Conservation (phyloP, 2,888 invertebrate genomes). For the Harpalus rufipes region DNA sequence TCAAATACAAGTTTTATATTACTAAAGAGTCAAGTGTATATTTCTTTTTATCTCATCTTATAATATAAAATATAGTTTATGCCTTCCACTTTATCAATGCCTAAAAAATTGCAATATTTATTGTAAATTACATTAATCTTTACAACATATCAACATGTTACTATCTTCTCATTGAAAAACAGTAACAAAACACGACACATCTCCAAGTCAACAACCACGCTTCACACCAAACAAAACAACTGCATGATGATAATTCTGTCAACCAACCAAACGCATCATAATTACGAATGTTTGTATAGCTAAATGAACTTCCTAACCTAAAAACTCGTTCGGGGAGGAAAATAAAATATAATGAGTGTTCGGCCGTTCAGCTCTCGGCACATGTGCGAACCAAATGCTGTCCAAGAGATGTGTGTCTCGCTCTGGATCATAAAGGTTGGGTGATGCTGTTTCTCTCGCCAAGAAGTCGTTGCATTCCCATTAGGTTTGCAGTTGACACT, state of each 20-base stretch:
- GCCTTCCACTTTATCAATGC: background rate
- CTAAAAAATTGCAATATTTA: background rate
- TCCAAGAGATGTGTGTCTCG: slow-evolving; percentile 21
- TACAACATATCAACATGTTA: background rate
- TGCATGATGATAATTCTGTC: slow-evolving; percentile 61
- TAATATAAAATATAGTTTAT: background rate
- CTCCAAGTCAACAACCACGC: slow-evolving; percentile 37
- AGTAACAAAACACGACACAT: slow-evolving; percentile 8
- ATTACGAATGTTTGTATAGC: slow-evolving; percentile 72
- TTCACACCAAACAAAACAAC: slow-evolving; percentile 46
- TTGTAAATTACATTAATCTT: slow-evolving; percentile 19
- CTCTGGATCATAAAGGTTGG: slow-evolving; percentile 67
- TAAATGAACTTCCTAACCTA: slow-evolving; percentile 72
- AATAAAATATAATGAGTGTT: slow-evolving; percentile 72
- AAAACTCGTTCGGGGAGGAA: slow-evolving; percentile 70
- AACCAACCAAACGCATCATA: slow-evolving; percentile 69
- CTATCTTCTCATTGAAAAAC: slow-evolving; percentile 31
- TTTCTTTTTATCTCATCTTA: background rate
- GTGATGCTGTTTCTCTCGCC: slow-evolving; percentile 66
- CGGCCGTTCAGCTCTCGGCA: slow-evolving; percentile 70
- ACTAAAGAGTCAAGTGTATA: background rate
- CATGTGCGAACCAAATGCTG: slow-evolving; percentile 73
- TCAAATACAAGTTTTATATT: background rate
- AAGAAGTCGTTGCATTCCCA: slow-evolving; percentile 73
- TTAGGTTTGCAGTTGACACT: slow-evolving; percentile 74